These are phyloP conservation scores for Isotomurus palustris DNA, from an alignment of 2,888 invertebrate species.

Conservation along the genomic window DNA sequence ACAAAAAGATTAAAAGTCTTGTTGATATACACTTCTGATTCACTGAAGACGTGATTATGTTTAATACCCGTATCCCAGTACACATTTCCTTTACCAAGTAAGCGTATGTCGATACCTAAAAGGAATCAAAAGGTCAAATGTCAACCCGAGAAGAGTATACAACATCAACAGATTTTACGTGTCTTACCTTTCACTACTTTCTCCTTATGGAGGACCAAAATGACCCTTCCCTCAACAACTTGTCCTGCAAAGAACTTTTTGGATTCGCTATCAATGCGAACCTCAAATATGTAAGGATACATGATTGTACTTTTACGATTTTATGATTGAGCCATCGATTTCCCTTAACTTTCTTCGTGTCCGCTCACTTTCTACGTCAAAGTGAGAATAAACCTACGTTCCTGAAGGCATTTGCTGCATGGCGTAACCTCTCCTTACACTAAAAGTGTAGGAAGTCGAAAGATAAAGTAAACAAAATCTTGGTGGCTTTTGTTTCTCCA, in stretches of 20 bases:
- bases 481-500: too few species aligned
- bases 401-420: too few species aligned
- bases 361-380: too few species aligned
- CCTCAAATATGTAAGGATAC: conserved; percentile 31
- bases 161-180: not conserved
- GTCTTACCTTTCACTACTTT: conserved; percentile 26
- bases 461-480: too few species aligned
- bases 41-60: conserved; percentile 22
- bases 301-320: too few species aligned
- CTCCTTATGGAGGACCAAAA: conserved; percentile 23
- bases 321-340: too few species aligned
- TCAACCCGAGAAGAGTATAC: not conserved
- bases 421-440: too few species aligned
- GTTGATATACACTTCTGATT: conserved; percentile 20
- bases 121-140: not conserved
- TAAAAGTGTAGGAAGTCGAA: too few species aligned
- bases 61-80: conserved; percentile 29
- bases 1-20: conserved; percentile 8
- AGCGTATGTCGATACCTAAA: conserved; percentile 23
- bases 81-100: conserved; percentile 25
- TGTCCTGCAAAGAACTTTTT: conserved; percentile 25
- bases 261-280: conserved; percentile 23
- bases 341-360: too few species aligned
- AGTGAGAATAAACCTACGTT: too few species aligned
- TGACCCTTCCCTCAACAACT: conserved; percentile 23